Conservation (phyloP, 2,113 vertebrate genomes). For the Hypanus sabinus region DNA sequence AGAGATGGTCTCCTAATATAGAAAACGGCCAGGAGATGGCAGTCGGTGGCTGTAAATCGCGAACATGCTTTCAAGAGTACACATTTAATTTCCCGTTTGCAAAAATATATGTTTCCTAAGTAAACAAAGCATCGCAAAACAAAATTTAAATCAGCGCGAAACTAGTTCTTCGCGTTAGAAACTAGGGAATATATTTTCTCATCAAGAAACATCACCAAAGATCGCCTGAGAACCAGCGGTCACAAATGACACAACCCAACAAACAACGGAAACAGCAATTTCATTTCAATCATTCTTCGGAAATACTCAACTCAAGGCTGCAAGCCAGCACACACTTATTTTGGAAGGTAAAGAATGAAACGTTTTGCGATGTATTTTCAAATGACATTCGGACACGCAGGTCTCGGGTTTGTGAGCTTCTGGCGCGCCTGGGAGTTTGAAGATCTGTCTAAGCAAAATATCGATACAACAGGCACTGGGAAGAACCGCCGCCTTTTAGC, state of each 20-base stretch:
- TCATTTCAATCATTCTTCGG: not conserved
- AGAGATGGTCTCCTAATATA: too few species aligned
- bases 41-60: not conserved
- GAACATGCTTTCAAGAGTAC: not conserved
- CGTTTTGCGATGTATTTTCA: not conserved
- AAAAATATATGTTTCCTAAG: not conserved
- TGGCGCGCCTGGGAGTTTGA: not conserved
- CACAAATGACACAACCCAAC: not conserved
- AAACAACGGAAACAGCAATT: not conserved
- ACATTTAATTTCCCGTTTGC: not conserved
- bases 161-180: not conserved
- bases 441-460: conserved; percentile 14
- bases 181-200: not conserved
- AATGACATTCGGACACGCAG: not conserved
- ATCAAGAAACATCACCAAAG: not conserved
- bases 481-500: conserved; percentile 20
- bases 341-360: not conserved
- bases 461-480: not conserved
- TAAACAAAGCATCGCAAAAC: not conserved
- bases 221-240: not conserved
- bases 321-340: not conserved
- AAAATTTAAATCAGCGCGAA: not conserved
- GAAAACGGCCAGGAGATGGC: not conserved
- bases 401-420: not conserved
- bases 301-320: conserved; percentile 5